Percentiles rank a stretch among this genome's conserved stretches.
phyloP scores from a whole-genome alignment of 2,888 invertebrate species.

The Heliconius sara region DNA sequence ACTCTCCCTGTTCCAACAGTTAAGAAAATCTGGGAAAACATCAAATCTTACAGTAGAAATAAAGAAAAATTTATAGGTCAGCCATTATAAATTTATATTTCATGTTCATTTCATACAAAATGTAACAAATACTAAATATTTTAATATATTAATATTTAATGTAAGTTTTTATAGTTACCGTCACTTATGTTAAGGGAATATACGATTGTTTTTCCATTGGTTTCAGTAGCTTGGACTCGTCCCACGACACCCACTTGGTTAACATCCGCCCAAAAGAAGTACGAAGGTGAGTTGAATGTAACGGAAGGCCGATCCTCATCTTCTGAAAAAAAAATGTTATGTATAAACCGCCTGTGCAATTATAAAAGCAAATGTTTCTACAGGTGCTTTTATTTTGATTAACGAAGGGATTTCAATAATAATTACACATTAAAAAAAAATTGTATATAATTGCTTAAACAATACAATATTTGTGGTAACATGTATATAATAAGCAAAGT shows the following conservation, averaged over 20 bases:
- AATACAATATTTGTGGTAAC: too few species aligned
- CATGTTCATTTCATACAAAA: too few species aligned
- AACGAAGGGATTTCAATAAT: neutral
- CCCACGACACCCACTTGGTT: constrained; percentile 65
- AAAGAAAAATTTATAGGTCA: too few species aligned
- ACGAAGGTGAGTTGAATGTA: constrained; percentile 62
- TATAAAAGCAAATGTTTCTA: neutral
- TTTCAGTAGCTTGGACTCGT: constrained; percentile 64
- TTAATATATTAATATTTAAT: too few species aligned
- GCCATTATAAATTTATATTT: too few species aligned
- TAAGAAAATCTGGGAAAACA: too few species aligned
- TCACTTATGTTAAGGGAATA: constrained; percentile 61
- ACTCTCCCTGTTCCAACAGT: too few species aligned
- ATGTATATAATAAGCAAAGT: neutral
- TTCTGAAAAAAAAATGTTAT: neutral
- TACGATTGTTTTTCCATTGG: constrained; percentile 64
- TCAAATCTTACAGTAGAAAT: too few species aligned
- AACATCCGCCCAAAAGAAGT: constrained; percentile 60
- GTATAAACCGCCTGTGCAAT: neutral
- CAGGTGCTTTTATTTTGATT: neutral
- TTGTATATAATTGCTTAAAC: neutral
- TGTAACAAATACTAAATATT: too few species aligned
- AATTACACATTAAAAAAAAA: too few species aligned
- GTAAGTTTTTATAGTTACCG: constrained; percentile 55
- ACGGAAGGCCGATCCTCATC: constrained; percentile 55